Evolutionary conservation across 2,888 invertebrate species (phyloP).

Genomic region (Phyllotreta striolata): DNA sequence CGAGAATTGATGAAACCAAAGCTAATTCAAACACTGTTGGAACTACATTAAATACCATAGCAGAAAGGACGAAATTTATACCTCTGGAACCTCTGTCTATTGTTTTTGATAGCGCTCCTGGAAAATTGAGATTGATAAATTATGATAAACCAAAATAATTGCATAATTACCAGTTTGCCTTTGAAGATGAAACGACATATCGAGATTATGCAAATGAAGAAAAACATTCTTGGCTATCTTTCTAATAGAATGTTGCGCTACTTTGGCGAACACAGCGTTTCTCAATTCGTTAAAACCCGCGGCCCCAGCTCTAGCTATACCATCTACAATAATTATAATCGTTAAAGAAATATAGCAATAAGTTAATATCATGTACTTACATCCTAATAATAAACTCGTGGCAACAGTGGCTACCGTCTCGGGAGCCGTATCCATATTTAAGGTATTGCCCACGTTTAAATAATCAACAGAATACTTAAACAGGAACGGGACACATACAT

Average conservation of each 20-base stretch:
- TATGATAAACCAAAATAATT: conserved; percentile 2
- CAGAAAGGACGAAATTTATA: conserved; percentile 95
- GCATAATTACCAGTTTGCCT: conserved; percentile 87
- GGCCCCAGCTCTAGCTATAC: conserved; percentile 88
- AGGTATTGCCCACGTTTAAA: conserved; percentile 71
- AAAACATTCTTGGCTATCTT: conserved; percentile 95
- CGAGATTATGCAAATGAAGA: conserved; percentile 92
- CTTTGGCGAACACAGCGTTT: conserved; percentile 97
- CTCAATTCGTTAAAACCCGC: conserved; percentile 95
- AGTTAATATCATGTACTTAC: conserved; percentile 66
- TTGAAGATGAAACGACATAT: conserved; percentile 91
- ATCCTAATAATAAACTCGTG: conserved; percentile 84
- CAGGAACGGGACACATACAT: conserved; percentile 93
- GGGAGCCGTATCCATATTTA: conserved; percentile 81
- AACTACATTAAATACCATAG: conserved; percentile 97
- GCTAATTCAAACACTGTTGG: conserved; percentile 94
- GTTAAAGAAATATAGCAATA: not conserved
- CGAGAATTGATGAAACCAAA: conserved; percentile 89
- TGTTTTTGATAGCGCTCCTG: conserved; percentile 65
- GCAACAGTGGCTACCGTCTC: conserved; percentile 81
- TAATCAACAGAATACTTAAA: conserved; percentile 94
- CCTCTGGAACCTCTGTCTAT: conserved; percentile 93
- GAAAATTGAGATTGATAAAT: conserved; percentile 28
- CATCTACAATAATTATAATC: conserved; percentile 72
- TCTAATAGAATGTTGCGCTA: conserved; percentile 96